Conservation (phyloP, 2,797 vertebrate species). For the Galago senegalensis region DNA sequence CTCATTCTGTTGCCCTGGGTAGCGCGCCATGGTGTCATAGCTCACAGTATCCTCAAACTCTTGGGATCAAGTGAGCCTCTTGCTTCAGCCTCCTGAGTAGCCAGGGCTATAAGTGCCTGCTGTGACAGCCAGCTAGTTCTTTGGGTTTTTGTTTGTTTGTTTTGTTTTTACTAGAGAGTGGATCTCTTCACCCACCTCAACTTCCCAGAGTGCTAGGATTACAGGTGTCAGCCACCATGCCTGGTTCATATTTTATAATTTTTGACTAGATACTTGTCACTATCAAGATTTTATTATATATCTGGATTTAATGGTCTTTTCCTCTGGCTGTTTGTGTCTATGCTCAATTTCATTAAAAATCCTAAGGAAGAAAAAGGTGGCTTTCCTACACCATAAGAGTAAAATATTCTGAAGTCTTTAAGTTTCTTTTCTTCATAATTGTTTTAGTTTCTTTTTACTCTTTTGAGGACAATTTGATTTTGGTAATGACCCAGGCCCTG, state of each 20-base stretch:
- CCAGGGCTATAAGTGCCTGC: no score
- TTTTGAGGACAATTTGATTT: background rate
- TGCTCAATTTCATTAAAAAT: background rate
- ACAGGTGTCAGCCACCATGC: no score
- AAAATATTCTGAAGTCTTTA: conserved; percentile 25
- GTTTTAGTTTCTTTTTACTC: background rate
- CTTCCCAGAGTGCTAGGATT: no score
- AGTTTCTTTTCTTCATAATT: background rate
- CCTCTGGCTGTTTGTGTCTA: background rate
- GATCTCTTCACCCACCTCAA: no score
- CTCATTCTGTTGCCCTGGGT: no score
- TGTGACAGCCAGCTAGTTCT: no score
- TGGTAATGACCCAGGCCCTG: background rate
- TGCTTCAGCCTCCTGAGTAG: no score
- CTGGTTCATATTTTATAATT: background rate
- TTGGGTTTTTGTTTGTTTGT: no score
- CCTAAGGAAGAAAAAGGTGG: background rate
- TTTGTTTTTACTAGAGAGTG: no score
- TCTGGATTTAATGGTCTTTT: background rate
- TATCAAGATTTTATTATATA: background rate
- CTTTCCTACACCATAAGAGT: background rate
- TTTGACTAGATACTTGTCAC: background rate
- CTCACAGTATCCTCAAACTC: no score
- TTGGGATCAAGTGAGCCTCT: no score
- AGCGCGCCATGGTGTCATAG: no score